Percentiles rank a stretch among this genome's conserved stretches.
Evolutionary conservation across 2,113 vertebrate genomes (phyloP).

Genomic region (Phrynocephalus versicolor): DNA sequence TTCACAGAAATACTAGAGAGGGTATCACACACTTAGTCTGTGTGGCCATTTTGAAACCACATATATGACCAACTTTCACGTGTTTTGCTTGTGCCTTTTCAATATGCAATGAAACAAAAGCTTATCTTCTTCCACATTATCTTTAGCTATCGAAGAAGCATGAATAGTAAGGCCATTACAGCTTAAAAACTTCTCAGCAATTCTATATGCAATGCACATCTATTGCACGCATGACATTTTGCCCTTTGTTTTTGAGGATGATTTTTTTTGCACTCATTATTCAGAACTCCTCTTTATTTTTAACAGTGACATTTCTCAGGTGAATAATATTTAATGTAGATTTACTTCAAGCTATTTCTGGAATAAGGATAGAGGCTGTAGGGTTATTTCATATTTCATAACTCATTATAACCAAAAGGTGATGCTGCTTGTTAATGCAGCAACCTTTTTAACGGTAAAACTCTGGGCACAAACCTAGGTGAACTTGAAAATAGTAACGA

Average conservation of each 20-base stretch:
- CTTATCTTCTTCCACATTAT: too few relatives aligned
- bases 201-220: not conserved
- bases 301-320: not conserved
- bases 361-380: conserved; percentile 25
- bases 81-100: too few relatives aligned
- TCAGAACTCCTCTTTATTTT: conserved; percentile 19
- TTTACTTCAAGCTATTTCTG: conserved; percentile 24
- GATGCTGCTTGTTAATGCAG: conserved; percentile 24
- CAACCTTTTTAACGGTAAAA: conserved; percentile 27
- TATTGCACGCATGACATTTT: not conserved
- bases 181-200: not conserved
- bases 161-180: not conserved
- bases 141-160: too few relatives aligned
- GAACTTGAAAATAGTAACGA: conserved; percentile 30
- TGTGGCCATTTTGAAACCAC: too few relatives aligned
- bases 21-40: too few relatives aligned
- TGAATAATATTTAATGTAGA: conserved; percentile 22
- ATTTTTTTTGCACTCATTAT: not conserved
- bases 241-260: not conserved
- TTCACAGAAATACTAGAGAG: too few relatives aligned
- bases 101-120: too few relatives aligned
- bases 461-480: conserved; percentile 29
- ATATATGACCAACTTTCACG: too few relatives aligned
- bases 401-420: conserved; percentile 37
- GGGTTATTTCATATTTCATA: conserved; percentile 41